phyloP scores from a whole-genome alignment of 2,888 invertebrate genomes.

The Heliconius sara region DNA sequence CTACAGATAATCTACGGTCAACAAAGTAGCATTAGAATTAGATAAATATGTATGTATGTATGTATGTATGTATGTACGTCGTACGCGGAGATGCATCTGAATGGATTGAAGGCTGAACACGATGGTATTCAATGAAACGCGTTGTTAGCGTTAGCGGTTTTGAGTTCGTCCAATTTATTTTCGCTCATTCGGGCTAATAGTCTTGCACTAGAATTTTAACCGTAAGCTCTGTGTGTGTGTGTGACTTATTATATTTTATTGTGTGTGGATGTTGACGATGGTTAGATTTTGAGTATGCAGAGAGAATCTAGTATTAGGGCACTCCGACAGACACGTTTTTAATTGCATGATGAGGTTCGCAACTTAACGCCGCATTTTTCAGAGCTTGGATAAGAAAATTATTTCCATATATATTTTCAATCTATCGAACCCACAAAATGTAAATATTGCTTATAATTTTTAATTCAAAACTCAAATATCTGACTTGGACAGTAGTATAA shows the following conservation, averaged over 20 bases:
- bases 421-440: too few species aligned
- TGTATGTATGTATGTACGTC: not conserved
- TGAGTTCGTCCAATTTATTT: conserved; percentile 47
- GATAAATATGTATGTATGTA: conserved; percentile 34
- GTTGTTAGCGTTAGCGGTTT: conserved; percentile 46
- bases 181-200: conserved; percentile 48
- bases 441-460: too few species aligned
- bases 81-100: conserved; percentile 42
- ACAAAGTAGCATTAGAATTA: conserved; percentile 45
- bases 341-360: too few species aligned
- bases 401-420: too few species aligned
- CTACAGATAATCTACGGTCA: conserved; percentile 35
- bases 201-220: conserved; percentile 44
- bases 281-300: not conserved
- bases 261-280: not conserved
- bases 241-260: conserved; percentile 26
- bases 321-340: too few species aligned
- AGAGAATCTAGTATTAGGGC: too few species aligned
- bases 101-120: conserved; percentile 47
- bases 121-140: conserved; percentile 45
- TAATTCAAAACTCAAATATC: not conserved
- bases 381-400: too few species aligned
- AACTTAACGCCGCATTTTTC: too few species aligned
- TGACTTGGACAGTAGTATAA: not conserved
- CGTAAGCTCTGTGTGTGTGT: conserved; percentile 32